Conservation (phyloP, 2,888 invertebrate genomes). For the Pyrochroa serraticornis region DNA sequence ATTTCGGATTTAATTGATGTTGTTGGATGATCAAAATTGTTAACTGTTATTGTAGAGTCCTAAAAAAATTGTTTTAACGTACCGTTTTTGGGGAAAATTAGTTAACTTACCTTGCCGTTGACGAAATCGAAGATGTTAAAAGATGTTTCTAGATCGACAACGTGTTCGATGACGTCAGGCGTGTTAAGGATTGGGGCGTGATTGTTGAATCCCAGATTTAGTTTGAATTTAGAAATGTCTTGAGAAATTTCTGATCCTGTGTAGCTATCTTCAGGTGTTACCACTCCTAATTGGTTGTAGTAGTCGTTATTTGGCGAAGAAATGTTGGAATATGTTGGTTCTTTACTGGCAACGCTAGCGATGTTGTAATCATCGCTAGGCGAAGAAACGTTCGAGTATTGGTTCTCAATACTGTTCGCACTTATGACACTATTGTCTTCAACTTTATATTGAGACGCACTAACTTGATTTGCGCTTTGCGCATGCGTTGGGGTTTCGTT, state of each 20-base stretch:
- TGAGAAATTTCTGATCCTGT: conserved; percentile 8
- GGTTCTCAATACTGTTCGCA: conserved; percentile 36
- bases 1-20: conserved; percentile 6
- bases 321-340: conserved; percentile 26
- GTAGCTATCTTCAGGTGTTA: conserved; percentile 36
- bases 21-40: conserved; percentile 16
- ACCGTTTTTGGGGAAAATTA: background rate
- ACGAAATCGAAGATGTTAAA: conserved; percentile 54
- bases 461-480: conserved; percentile 23
- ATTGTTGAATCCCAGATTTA: conserved; percentile 31
- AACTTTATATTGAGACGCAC: conserved; percentile 16
- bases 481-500: conserved; percentile 27
- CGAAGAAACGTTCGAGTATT: conserved; percentile 35
- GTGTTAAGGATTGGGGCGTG: conserved; percentile 47
- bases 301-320: conserved; percentile 29
- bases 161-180: conserved; percentile 57
- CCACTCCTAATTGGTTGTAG: conserved; percentile 12
- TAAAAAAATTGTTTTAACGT: conserved; percentile 16
- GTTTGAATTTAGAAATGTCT: conserved; percentile 28
- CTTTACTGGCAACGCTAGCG: conserved; percentile 2
- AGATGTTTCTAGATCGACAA: conserved; percentile 48
- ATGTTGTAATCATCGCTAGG: conserved; percentile 26
- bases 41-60: conserved; percentile 34
- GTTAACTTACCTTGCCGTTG: conserved; percentile 45
- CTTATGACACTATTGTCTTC: conserved; percentile 38